These are phyloP conservation scores for Embidobia sp. DNA, from an alignment of 2,888 invertebrate genomes.

Conservation along the genomic window DNA sequence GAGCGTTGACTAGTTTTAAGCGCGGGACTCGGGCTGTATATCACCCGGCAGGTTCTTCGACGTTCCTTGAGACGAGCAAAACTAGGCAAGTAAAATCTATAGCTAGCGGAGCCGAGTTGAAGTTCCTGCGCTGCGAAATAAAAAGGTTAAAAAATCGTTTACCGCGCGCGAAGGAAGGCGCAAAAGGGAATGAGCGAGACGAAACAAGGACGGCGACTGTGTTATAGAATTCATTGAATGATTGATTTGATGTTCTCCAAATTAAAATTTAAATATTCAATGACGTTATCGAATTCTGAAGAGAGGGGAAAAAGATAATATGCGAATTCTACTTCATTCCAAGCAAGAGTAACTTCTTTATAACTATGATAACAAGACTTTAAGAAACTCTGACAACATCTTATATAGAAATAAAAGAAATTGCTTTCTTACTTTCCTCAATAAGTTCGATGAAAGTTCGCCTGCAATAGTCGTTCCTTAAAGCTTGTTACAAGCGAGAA, in stretches of 20 bases:
- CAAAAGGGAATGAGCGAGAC: slow-evolving; percentile 10
- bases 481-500: slow-evolving; percentile 55
- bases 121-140: slow-evolving; percentile 48
- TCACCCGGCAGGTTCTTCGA: slow-evolving; percentile 62
- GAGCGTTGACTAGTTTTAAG: slow-evolving; percentile 64
- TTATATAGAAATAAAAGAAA: slow-evolving; percentile 61
- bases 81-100: slow-evolving; percentile 65
- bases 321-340: slow-evolving; percentile 51
- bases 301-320: slow-evolving; percentile 43
- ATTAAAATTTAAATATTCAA: slow-evolving; percentile 58
- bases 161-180: slow-evolving; percentile 6
- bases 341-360: slow-evolving; percentile 56
- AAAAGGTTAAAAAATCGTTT: slow-evolving; percentile 47
- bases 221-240: slow-evolving; percentile 57
- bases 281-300: slow-evolving; percentile 32
- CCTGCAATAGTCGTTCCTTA: slow-evolving; percentile 49
- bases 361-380: slow-evolving; percentile 62
- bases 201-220: too few species aligned
- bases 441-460: slow-evolving; percentile 62
- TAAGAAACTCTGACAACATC: slow-evolving; percentile 60
- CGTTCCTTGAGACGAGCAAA: slow-evolving; percentile 61
- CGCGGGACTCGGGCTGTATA: slow-evolving; percentile 61
- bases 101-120: slow-evolving; percentile 34
- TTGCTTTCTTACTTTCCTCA: slow-evolving; percentile 57
- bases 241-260: slow-evolving; percentile 49